Evolutionary conservation across 2,113 vertebrate genomes (phyloP).

Genomic region (Platycercus adscitus): DNA sequence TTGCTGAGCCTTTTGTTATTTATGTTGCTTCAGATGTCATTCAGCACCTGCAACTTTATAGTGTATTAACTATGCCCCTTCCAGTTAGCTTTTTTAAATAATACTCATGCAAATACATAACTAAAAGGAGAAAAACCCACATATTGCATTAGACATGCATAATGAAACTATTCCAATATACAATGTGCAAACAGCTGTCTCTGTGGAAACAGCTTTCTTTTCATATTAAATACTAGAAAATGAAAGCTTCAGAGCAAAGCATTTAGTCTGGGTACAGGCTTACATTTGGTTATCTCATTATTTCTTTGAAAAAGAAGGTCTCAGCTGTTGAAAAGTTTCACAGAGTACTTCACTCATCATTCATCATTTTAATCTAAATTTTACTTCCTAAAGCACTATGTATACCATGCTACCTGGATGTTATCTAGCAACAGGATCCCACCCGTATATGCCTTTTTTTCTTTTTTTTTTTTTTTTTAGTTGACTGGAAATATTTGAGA

Average conservation of each 20-base stretch:
- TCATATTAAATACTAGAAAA: neutral
- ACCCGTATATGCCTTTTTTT: fast-evolving
- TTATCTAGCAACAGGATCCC: neutral
- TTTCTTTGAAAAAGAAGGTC: neutral
- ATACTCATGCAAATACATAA: neutral
- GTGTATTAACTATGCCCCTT: neutral
- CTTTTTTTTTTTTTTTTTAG: neutral
- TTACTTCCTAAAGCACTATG: neutral
- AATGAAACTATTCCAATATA: neutral
- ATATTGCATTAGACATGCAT: neutral
- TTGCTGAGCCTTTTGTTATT: neutral
- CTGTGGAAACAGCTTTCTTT: neutral
- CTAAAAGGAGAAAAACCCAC: neutral
- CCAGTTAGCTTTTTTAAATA: neutral
- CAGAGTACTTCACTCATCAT: neutral
- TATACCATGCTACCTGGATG: neutral
- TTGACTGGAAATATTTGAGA: neutral
- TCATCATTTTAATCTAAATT: neutral
- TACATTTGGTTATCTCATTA: neutral
- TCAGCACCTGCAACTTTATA: neutral
- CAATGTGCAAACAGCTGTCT: neutral
- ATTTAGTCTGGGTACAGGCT: neutral
- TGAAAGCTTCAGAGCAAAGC: neutral
- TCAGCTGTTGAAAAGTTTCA: neutral
- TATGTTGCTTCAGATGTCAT: neutral